These are phyloP conservation scores for Catagonus wagneri DNA, from an alignment of 2,113 vertebrate species.

Conservation along the genomic window DNA sequence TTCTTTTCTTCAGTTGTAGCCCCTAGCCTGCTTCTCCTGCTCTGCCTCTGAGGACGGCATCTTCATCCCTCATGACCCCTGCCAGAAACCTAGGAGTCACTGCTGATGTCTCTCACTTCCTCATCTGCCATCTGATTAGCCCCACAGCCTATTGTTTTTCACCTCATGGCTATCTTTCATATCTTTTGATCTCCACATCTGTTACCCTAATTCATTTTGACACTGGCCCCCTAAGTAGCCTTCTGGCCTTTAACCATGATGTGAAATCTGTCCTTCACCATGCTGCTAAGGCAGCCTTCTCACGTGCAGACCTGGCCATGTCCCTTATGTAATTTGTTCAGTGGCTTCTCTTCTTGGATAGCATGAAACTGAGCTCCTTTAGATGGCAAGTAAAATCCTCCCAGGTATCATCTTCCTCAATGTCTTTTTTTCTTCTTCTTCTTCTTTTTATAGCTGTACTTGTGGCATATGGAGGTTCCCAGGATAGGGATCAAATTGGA, in stretches of 20 bases:
- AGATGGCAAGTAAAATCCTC: neutral
- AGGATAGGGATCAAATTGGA: no score
- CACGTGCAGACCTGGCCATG: neutral
- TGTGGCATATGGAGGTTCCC: no score
- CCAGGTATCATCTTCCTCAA: neutral
- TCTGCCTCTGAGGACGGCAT: neutral
- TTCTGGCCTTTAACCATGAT: neutral
- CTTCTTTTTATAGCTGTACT: no score
- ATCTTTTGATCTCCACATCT: neutral
- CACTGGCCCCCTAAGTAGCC: neutral
- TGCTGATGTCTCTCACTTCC: neutral
- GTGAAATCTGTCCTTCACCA: neutral
- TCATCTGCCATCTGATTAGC: neutral
- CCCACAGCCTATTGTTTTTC: neutral
- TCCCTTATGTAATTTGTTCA: neutral
- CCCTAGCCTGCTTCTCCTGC: neutral
- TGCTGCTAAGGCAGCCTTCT: neutral
- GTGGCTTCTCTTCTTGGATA: neutral
- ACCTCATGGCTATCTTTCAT: neutral
- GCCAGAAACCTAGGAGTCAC: neutral
- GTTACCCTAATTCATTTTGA: neutral
- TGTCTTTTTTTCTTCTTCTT: neutral
- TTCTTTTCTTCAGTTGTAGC: neutral
- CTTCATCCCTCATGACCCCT: neutral
- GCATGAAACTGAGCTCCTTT: neutral